Evolutionary conservation across 2,797 vertebrate species (phyloP).

Genomic region (Ataeniobius toweri): DNA sequence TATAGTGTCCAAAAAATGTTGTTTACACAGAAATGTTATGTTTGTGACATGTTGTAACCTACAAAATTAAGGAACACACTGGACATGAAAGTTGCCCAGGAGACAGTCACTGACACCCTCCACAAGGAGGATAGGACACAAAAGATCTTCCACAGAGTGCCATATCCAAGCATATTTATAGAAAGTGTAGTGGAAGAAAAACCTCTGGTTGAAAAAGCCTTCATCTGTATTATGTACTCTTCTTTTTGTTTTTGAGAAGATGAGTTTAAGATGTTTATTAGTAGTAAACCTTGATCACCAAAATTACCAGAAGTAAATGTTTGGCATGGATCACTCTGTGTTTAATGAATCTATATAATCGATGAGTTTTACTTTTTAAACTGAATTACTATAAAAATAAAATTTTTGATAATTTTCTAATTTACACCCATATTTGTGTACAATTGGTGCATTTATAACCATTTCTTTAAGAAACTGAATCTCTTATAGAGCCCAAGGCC

Average conservation of each 20-base stretch:
- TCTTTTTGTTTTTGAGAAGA: not conserved
- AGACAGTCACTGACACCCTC: not conserved
- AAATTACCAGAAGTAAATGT: too few relatives aligned
- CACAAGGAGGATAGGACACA: not conserved
- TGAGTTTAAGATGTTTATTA: too few relatives aligned
- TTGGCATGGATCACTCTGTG: too few relatives aligned
- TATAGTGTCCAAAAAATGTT: too few relatives aligned
- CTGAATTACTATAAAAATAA: not conserved
- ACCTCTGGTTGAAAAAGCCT: not conserved
- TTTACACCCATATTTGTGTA: too few relatives aligned
- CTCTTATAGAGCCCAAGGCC: not conserved
- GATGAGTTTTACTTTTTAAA: not conserved
- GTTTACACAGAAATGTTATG: not conserved
- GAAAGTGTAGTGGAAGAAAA: not conserved
- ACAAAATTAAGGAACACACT: not conserved
- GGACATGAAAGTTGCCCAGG: not conserved
- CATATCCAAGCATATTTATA: not conserved
- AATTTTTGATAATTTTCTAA: too few relatives aligned
- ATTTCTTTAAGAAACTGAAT: too few relatives aligned
- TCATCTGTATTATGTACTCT: too few relatives aligned
- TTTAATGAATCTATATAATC: too few relatives aligned
- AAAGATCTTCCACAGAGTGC: not conserved
- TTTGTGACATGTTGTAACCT: not conserved
- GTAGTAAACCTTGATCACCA: too few relatives aligned
- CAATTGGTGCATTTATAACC: too few relatives aligned